Evolutionary conservation across 2,888 invertebrate species (phyloP).

Genomic region (Himalopsyche japonica): DNA sequence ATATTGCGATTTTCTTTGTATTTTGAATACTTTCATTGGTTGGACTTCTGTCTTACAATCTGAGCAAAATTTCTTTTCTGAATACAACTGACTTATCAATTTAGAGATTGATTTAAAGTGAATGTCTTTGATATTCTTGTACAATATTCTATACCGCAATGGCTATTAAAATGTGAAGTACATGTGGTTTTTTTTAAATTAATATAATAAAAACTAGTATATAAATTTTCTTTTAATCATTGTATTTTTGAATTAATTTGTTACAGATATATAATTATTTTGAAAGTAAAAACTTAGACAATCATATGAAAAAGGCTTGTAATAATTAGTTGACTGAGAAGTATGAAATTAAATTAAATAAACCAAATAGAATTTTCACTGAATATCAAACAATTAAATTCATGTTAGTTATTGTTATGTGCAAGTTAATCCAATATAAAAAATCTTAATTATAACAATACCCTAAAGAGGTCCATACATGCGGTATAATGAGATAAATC

Average conservation of each 20-base stretch:
- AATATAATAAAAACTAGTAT: too few species aligned
- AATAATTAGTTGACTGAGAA: background rate
- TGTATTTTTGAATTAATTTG: background rate
- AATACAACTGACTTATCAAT: too few species aligned
- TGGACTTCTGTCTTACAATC: too few species aligned
- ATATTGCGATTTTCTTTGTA: too few species aligned
- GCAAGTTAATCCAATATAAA: background rate
- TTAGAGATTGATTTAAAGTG: too few species aligned
- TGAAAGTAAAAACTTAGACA: constrained; percentile 3
- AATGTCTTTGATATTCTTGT: too few species aligned
- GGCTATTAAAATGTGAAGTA: too few species aligned
- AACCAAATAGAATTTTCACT: background rate
- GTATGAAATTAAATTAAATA: background rate
- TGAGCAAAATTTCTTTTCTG: too few species aligned
- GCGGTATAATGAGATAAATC: background rate
- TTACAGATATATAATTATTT: constrained; percentile 2
- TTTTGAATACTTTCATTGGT: too few species aligned
- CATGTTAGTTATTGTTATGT: background rate
- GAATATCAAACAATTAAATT: background rate
- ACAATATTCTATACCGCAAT: too few species aligned
- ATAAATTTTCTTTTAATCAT: background rate
- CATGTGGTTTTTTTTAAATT: too few species aligned
- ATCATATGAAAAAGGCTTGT: background rate
- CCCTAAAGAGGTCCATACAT: background rate
- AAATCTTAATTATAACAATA: background rate